Evolutionary conservation across 2,888 invertebrate genomes (phyloP), one percentile per base, ranked within the genome.

Genomic region (Gymnoscelis rufifasciata): DNA sequence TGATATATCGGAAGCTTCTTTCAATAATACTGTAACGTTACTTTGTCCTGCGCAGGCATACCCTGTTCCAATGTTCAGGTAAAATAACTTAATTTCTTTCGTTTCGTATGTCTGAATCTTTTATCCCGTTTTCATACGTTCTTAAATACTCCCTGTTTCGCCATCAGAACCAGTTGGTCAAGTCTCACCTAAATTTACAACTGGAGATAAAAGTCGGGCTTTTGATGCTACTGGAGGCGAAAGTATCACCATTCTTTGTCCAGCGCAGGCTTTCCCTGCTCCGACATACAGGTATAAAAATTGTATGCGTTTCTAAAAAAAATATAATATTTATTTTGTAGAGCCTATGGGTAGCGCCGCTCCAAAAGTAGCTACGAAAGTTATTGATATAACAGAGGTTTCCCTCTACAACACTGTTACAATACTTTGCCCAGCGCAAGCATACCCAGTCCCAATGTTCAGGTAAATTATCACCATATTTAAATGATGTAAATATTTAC

Each of bases 201-300:
- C 84, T 51, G 91, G 92, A 57, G 89, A 91, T 56, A 90, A 91
- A 81, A 90, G 90, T 68, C 90, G 90, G 51, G 90, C 91, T 63
- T 91, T 94, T 68, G 92, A 92, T 52, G 79, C 86, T 58, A 70
- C 67, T 46, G 78, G 81, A 57, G 79, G 81, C 42, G 87, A 81
- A 59, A 90, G 88, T 66, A 74, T 88, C 57, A 88, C 89, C 43
- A 71, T 93, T 61, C 83, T 93, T 70, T 94, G 94, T 73, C 93
- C 93, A 60, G 93, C 94, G 48, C 94, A 94, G 88, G 94, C 92
- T 65, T 93, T 90, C 78, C 94, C 94, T 64, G 91, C 92, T 71
- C 91, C 91, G 62, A 74, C 88, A 66, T 91, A 88, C 90, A 91
- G 91, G 91, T 91, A 89, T 48, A 56, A 52, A 51, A 47, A 33